Conservation (phyloP, 2,113 vertebrate species). For the Sinocyclocheilus anshuiensis region DNA sequence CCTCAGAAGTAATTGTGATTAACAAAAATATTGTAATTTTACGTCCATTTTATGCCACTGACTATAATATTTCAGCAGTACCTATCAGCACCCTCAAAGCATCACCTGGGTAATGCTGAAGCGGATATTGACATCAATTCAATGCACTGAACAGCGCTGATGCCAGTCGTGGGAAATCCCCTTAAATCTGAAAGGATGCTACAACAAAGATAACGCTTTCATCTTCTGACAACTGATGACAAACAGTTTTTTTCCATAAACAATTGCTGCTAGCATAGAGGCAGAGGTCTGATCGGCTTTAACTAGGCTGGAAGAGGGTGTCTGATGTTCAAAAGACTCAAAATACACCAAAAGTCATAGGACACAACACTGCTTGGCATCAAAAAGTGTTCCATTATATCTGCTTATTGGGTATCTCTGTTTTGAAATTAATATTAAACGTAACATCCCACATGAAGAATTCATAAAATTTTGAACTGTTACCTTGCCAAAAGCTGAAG, state of each 20-base stretch:
- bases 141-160: too few species aligned
- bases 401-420: not conserved
- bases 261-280: not conserved
- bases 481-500: slow-evolving; percentile 94
- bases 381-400: not conserved
- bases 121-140: too few species aligned
- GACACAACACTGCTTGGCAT: not conserved
- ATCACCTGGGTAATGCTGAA: too few species aligned
- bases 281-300: not conserved
- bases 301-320: not conserved
- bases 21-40: too few species aligned
- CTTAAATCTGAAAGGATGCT: too few species aligned
- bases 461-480: not conserved
- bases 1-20: too few species aligned
- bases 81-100: too few species aligned
- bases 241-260: not conserved
- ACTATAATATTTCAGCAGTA: too few species aligned
- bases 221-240: too few species aligned
- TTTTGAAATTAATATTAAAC: not conserved
- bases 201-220: too few species aligned
- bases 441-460: not conserved
- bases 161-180: too few species aligned
- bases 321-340: not conserved
- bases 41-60: too few species aligned
- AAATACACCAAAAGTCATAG: not conserved